Percentiles rank a stretch among this genome's conserved stretches.
Evolutionary conservation across 2,113 vertebrate genomes (phyloP).

Genomic region (Carassius gibelio): DNA sequence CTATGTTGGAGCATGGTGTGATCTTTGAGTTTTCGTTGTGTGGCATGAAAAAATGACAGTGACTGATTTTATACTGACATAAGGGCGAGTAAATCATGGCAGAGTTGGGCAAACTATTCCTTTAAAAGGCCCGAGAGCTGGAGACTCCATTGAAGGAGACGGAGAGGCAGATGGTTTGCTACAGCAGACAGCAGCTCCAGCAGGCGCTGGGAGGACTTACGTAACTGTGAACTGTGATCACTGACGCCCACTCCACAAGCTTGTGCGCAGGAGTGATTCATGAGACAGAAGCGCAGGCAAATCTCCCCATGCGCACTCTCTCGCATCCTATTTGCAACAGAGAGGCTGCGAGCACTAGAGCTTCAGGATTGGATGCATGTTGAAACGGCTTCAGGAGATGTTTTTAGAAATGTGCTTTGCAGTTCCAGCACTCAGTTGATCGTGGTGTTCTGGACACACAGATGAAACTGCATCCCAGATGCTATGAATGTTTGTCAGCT

Average conservation of each 20-base stretch:
- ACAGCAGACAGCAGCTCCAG: conserved; percentile 71
- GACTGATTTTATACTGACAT: not conserved
- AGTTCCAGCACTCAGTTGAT: not conserved
- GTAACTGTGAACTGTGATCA: conserved; percentile 65
- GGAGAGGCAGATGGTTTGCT: conserved; percentile 73
- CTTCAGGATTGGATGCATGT: not conserved
- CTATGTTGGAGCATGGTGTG: not conserved
- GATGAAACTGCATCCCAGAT: not conserved
- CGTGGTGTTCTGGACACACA: not conserved
- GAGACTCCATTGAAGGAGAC: conserved; percentile 55
- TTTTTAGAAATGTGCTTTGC: not conserved
- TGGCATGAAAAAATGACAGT: not conserved
- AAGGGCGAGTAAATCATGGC: not conserved
- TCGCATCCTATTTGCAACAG: not conserved
- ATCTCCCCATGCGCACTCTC: not conserved
- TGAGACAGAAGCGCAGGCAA: conserved; percentile 50
- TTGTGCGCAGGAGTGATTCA: conserved; percentile 68
- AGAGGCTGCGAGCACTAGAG: too few species aligned
- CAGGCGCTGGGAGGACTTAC: conserved; percentile 66
- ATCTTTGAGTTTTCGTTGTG: not conserved
- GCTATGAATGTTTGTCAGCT: not conserved
- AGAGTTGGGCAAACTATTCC: not conserved
- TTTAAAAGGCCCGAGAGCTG: conserved; percentile 10
- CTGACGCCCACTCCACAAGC: conserved; percentile 71
- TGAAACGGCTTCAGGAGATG: not conserved